A percentile compares a stretch with the other conserved stretches of the same genome.
Conservation (phyloP, 2,113 vertebrate species). For the Syrrhaptes paradoxus region DNA sequence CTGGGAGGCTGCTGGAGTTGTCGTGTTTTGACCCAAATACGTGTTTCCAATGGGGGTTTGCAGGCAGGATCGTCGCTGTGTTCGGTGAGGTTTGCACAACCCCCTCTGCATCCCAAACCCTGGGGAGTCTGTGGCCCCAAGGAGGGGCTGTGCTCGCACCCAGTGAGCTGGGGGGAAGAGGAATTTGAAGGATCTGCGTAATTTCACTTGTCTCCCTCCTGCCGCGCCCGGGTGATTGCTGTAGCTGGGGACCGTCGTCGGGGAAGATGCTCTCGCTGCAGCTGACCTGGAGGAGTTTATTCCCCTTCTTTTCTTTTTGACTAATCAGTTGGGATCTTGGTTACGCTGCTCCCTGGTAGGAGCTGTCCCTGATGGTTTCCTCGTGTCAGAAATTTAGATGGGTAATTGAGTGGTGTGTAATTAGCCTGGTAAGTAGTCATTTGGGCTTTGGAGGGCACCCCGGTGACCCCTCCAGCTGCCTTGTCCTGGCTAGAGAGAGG, state of each 20-base stretch:
- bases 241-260: not conserved
- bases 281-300: not conserved
- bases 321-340: not conserved
- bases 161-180: too few species aligned
- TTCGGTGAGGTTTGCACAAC: not conserved
- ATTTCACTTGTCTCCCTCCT: not conserved
- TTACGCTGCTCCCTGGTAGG: not conserved
- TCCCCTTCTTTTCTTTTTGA: not conserved
- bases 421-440: not conserved
- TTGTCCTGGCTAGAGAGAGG: not conserved
- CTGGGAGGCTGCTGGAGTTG: not conserved
- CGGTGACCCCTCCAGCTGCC: not conserved
- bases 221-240: not conserved
- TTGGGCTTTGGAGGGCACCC: not conserved
- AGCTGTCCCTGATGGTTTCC: not conserved
- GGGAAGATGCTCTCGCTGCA: not conserved
- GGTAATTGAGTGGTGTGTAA: not conserved
- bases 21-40: not conserved
- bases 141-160: not conserved
- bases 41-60: rapidly evolving
- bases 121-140: not conserved
- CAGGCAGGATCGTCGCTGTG: not conserved
- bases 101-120: not conserved
- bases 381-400: not conserved
- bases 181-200: too few species aligned